Evolutionary conservation across 2,113 vertebrate species (phyloP).

Genomic region (Cygnus atratus): DNA sequence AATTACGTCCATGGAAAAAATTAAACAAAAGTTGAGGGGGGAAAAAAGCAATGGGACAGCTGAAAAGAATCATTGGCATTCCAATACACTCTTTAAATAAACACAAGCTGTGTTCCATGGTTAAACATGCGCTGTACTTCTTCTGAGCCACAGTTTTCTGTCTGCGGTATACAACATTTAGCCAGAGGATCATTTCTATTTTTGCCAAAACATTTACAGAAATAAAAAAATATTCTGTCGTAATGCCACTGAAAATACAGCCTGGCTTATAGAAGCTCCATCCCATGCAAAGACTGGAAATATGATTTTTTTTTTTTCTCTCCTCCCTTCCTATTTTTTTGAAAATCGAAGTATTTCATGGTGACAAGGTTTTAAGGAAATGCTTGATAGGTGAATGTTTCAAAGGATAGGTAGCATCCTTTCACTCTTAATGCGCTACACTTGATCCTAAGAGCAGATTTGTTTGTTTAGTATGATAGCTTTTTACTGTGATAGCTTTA

Average conservation of each 20-base stretch:
- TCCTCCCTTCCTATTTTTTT: background rate
- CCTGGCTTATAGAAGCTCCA: background rate
- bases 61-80: constrained; percentile 71
- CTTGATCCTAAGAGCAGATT: background rate
- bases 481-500: background rate
- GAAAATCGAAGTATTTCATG: background rate
- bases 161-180: background rate
- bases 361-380: background rate
- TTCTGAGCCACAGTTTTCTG: constrained; percentile 3
- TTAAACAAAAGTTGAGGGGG: constrained; percentile 34
- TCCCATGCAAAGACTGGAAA: background rate
- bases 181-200: background rate
- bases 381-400: background rate
- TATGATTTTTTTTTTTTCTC: accelerated
- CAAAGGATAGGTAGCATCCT: background rate
- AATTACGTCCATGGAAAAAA: constrained; percentile 61
- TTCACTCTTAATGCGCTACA: background rate
- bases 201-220: background rate
- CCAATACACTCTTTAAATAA: constrained; percentile 52
- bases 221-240: background rate
- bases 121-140: constrained; percentile 4
- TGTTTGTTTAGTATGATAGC: background rate
- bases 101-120: constrained; percentile 1
- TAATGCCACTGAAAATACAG: background rate
- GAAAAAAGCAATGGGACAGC: constrained; percentile 39